Evolutionary conservation across 2,888 invertebrate genomes (phyloP).

Genomic region (Lasius fuliginosus): DNA sequence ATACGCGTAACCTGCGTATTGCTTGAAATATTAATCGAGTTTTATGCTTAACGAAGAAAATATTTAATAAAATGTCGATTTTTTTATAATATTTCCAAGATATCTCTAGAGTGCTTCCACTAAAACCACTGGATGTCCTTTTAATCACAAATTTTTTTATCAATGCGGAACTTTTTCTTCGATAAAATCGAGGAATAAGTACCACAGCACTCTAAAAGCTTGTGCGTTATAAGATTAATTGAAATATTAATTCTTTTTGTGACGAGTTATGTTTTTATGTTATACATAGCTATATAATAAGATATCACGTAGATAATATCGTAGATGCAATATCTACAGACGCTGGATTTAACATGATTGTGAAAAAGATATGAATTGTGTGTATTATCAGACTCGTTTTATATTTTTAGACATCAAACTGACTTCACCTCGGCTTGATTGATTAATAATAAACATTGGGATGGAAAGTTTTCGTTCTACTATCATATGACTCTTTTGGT

Average conservation of each 20-base stretch:
- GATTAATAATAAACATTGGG: background rate
- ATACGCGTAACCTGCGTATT: background rate
- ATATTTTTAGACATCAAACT: slow-evolving; percentile 27
- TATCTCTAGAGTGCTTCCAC: background rate
- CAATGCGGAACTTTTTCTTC: background rate
- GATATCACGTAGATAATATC: background rate
- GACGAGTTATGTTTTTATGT: too few species aligned
- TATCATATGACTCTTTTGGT: too few species aligned
- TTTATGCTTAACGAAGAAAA: background rate
- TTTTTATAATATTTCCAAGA: background rate
- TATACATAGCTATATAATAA: background rate
- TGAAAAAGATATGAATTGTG: background rate
- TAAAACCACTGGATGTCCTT: background rate
- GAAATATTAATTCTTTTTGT: too few species aligned
- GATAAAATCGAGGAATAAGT: background rate
- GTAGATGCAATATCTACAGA: background rate
- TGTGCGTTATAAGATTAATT: background rate
- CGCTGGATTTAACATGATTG: background rate
- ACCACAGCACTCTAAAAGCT: background rate
- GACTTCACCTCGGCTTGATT: background rate
- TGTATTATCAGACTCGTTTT: background rate
- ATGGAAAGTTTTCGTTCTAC: background rate
- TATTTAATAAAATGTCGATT: background rate
- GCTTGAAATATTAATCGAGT: background rate
- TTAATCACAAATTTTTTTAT: background rate